Percentiles rank a stretch among this genome's conserved stretches.
Conservation (phyloP, 2,888 invertebrate genomes). For the Thereva unica region DNA sequence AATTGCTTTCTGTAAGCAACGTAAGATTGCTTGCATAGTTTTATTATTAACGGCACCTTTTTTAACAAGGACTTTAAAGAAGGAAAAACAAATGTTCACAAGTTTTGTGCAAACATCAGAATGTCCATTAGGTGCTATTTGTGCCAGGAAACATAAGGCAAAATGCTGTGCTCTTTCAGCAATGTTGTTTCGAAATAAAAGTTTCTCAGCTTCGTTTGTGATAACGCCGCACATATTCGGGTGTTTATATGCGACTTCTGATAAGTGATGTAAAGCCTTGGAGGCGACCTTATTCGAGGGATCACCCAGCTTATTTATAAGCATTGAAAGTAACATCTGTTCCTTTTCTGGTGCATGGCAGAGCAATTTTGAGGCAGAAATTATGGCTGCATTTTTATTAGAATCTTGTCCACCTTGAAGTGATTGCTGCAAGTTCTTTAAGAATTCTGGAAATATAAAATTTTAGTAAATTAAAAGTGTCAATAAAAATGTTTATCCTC, state of each 20-base stretch:
- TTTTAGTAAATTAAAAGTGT: slow-evolving; percentile 12
- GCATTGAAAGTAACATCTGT: slow-evolving; percentile 68
- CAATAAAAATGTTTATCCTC: neutral
- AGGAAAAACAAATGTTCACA: slow-evolving; percentile 90
- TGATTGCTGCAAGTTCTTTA: slow-evolving; percentile 55
- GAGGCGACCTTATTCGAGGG: slow-evolving; percentile 80
- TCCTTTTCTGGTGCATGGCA: slow-evolving; percentile 56
- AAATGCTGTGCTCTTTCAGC: slow-evolving; percentile 88
- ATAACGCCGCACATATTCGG: slow-evolving; percentile 91
- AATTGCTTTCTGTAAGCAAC: slow-evolving; percentile 78
- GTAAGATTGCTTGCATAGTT: slow-evolving; percentile 81
- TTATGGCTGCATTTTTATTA: slow-evolving; percentile 52
- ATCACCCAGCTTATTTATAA: slow-evolving; percentile 96
- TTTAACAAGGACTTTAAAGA: slow-evolving; percentile 91
- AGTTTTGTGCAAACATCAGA: slow-evolving; percentile 82
- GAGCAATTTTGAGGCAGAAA: slow-evolving; percentile 51
- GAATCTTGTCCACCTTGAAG: slow-evolving; percentile 56
- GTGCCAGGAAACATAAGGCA: slow-evolving; percentile 87
- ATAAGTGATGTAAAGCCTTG: slow-evolving; percentile 82
- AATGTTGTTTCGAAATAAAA: slow-evolving; percentile 88
- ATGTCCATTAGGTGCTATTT: slow-evolving; percentile 72
- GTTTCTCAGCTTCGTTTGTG: slow-evolving; percentile 83
- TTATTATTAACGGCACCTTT: slow-evolving; percentile 77
- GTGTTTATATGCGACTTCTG: slow-evolving; percentile 80
- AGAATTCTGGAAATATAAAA: slow-evolving; percentile 48